Conservation (phyloP, 92 coral and sea anemone species). For the Parazoanthus swiftii region DNA sequence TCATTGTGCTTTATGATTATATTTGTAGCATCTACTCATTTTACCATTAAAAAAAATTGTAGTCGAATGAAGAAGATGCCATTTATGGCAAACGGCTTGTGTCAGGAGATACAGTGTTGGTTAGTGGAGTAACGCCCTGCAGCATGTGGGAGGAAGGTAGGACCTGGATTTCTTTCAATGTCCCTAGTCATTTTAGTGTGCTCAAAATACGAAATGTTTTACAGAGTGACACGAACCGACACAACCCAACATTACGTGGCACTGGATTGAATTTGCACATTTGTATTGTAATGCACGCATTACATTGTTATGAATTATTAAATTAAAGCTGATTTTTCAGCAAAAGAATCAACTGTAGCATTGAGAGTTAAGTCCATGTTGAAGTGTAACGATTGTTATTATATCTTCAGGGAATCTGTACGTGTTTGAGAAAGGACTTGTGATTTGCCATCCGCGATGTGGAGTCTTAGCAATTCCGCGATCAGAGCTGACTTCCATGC, state of each 20-base stretch:
- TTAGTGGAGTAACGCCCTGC: constrained; percentile 55
- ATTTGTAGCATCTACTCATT: not conserved
- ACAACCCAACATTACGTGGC: not conserved
- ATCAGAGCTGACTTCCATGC: constrained; percentile 58
- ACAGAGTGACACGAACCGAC: not conserved
- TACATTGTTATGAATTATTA: not conserved
- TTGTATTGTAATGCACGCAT: not conserved
- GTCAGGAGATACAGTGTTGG: constrained; percentile 60
- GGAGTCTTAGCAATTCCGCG: constrained; percentile 66
- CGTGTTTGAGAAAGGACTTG: constrained; percentile 70
- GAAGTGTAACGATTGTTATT: not conserved
- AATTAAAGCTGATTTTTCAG: no score
- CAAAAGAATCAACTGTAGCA: not conserved
- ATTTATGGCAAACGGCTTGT: constrained; percentile 69
- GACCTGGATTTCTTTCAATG: not conserved
- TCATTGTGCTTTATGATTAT: no score
- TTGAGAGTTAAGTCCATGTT: not conserved
- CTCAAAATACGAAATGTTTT: no score
- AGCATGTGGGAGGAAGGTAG: constrained; percentile 75
- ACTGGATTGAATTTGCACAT: not conserved
- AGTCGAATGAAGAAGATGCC: constrained; percentile 68
- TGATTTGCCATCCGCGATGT: constrained; percentile 64
- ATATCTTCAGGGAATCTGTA: constrained; percentile 59
- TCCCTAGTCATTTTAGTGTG: not conserved
- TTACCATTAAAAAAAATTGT: not conserved